A percentile compares a stretch with the other conserved stretches of the same genome.
phyloP scores from a whole-genome alignment of 2,113 vertebrate genomes.

The Megatriorchis doriae region DNA sequence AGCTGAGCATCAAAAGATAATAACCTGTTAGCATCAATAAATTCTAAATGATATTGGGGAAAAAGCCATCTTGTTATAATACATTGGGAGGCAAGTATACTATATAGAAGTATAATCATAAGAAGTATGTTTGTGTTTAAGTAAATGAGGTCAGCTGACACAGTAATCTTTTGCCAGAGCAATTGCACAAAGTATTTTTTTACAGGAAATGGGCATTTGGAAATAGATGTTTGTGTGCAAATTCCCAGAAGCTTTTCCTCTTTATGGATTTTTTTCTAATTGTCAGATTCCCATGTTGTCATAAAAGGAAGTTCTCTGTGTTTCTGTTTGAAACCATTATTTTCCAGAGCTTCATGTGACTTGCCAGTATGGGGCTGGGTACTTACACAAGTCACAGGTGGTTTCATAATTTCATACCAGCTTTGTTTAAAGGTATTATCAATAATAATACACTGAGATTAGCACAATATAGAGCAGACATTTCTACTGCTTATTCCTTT shows the following conservation, averaged over 20 bases:
- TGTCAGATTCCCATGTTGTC: neutral
- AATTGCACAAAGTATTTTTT: neutral
- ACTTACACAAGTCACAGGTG: neutral
- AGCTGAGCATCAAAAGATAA: slow-evolving; percentile 13
- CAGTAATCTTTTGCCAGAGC: neutral
- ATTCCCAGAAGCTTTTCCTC: neutral
- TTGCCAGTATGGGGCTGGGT: neutral
- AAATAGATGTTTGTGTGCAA: neutral
- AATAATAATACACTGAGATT: neutral
- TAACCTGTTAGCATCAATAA: neutral
- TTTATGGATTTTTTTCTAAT: neutral
- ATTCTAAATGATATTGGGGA: neutral
- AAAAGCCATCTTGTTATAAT: neutral
- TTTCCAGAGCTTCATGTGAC: fast-evolving
- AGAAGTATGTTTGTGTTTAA: neutral
- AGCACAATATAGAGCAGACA: neutral
- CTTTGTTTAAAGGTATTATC: neutral
- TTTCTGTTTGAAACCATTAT: neutral
- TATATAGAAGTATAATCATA: neutral
- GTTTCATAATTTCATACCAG: neutral
- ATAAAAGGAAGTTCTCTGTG: neutral
- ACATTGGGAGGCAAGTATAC: neutral
- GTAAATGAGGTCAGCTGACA: neutral
- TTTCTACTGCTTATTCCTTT: neutral
- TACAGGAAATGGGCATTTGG: neutral